Base-by-base conservation (phyloP, 2,888 invertebrate genomes). In the Helicoverpa assulta region DNA sequence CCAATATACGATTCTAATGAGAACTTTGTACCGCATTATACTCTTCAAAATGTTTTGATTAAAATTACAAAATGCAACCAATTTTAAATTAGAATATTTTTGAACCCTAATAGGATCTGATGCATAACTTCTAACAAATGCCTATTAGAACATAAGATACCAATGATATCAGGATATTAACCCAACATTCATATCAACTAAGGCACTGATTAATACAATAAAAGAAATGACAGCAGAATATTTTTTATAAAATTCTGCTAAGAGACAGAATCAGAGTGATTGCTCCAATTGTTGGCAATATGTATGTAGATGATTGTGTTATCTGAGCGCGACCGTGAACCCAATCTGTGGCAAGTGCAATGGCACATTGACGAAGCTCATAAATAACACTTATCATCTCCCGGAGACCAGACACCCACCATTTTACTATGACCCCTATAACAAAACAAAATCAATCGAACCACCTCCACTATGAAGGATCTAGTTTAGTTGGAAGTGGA, bases 341-440 rank as follows among this genome's bases (percentile, higher is more conserved):
- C 84, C 92, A 92, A 93, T 94, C 88, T 89, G 86, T 88, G 85
- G 78, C 91, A 91, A 94, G 94, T 93, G 93, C 95, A 94, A 92
- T 91, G 92, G 90, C 92, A 93, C 91, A 91, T 90, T 90, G 91
- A 86, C 86, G 83, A 89, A 87, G 82, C 86, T 90, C 89, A 94
- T 94, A 94, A 94, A 94, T 94, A 89, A 92, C 91, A 94, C 90
- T 94, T 94, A 94, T 93, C 92, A 90, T 87, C 85, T 86, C 84
- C 78, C 84, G 83, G 88, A 86, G 85, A 88, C 82, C 84, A 88
- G 85, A 87, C 89, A 91, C 84, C 86, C 87, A 88, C 92, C 93
- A 92, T 85, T 83, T 83, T 84, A 89, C 70, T 68, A 52, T 87
- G 93, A 92, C 88, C 93, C 83, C 81, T 80, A 67, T 70, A 68